Evolutionary conservation across 2,797 vertebrate genomes (phyloP), one percentile per base, ranked within the genome.

Genomic region (Lepilemur ruficaudatus): DNA sequence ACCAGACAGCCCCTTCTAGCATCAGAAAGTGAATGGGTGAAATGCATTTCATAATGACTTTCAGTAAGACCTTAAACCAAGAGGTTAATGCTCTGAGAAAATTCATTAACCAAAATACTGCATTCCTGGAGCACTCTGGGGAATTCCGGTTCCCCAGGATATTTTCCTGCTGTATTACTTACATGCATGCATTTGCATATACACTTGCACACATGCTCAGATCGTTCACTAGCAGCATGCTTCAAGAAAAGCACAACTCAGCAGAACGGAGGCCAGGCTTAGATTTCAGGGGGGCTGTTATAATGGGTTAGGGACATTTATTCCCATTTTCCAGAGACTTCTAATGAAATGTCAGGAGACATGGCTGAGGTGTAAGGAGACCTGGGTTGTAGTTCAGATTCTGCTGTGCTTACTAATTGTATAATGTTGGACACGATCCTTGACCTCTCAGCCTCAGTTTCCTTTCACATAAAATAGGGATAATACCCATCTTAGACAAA

Each of bases 61-160:
- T 89, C 88, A 65, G 23, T 6, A 91, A 95, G 59, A 91, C 38
- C 75, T 72, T 79, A 94, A 95, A 89, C 46, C 63, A 93, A 97
- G 89, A 97, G 79, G 63, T 86, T 94, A 94, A 94, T 75, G 75
- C 79, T 94, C 87, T 7, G 28, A 92, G 91, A 93, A 97, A 96
- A 96, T 50, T 59, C 57, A 93, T 89, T 93, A 96, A 95, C 85
- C 85, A 78, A 88, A 96, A 95, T 28, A 55, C 50, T 95, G 81
- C 38, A 59, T 80, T 92, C 43, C 17, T 55, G 30, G 52, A 80
- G 75, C 50, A 57, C 75, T 92, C 84, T 35, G 63, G 84, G 91
- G 93, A 95, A 52, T 67, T 7, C 4, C 5, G 61, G 67, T 11
- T 96, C 93, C 72, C 91, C 55, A 22, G 65, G 70, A 81, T 52